These are phyloP conservation scores for Aptenodytes patagonicus DNA, from an alignment of 2,113 vertebrate species.

Conservation along the genomic window DNA sequence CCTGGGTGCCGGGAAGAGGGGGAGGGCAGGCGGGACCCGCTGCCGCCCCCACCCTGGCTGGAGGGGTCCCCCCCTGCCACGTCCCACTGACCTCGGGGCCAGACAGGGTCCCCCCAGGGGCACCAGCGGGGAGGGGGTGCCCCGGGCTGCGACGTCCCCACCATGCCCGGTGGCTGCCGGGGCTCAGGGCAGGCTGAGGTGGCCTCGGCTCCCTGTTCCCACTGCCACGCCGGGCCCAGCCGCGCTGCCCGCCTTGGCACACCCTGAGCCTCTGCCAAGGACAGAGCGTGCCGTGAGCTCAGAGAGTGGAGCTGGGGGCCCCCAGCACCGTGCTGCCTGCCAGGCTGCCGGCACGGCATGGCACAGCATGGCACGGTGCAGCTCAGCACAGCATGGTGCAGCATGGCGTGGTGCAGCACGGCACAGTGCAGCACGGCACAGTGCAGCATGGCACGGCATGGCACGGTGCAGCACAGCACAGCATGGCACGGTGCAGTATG, in stretches of 20 bases:
- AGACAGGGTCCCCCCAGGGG: too few relatives aligned
- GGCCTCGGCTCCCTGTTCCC: background rate
- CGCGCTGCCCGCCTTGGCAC: background rate
- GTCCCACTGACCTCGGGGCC: background rate
- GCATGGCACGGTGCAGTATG: too few relatives aligned
- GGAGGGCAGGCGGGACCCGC: background rate
- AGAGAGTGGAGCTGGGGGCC: background rate
- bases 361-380: background rate
- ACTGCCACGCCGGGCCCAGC: fast-evolving
- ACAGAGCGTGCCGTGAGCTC: background rate
- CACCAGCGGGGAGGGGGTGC: background rate
- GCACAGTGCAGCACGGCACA: too few relatives aligned
- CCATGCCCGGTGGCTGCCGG: background rate
- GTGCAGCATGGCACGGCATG: too few relatives aligned
- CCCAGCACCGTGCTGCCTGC: background rate
- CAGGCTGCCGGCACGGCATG: background rate
- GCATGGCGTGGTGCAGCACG: background rate
- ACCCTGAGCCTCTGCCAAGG: background rate
- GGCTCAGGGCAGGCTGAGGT: too few relatives aligned
- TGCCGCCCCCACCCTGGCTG: background rate
- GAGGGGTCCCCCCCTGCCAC: too few relatives aligned
- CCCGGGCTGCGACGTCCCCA: background rate
- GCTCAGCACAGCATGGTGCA: fast-evolving
- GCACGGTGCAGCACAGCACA: too few relatives aligned
- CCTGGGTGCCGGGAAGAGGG: background rate